Percentiles rank a stretch among this genome's conserved stretches.
phyloP scores from a whole-genome alignment of 2,113 vertebrate species.

The Albula glossodonta region DNA sequence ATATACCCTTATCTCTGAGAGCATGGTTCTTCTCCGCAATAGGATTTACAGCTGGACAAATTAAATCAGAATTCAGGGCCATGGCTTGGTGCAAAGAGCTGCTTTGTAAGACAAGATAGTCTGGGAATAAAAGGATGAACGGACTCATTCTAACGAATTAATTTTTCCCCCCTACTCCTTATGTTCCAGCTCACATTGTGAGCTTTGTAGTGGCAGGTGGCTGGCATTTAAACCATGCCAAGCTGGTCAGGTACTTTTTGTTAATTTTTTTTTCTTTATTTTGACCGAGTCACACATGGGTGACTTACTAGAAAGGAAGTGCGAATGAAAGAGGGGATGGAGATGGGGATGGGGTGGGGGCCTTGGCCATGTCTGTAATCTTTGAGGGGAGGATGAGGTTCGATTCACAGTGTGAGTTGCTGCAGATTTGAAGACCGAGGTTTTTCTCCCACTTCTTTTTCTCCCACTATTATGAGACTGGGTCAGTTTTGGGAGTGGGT shows the following conservation, averaged over 20 bases:
- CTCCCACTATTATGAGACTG: constrained; percentile 40
- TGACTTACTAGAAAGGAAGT: constrained; percentile 63
- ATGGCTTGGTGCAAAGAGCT: too few species aligned
- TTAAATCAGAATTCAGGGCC: too few species aligned
- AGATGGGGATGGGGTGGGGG: constrained; percentile 45
- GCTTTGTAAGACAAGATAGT: background rate
- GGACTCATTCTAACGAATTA: constrained; percentile 36
- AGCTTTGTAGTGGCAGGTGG: constrained; percentile 55
- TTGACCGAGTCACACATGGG: constrained; percentile 60
- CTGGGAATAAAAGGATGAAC: background rate
- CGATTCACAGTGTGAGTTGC: constrained; percentile 60
- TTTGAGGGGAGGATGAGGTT: constrained; percentile 69
- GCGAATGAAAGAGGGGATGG: background rate
- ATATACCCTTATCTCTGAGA: too few species aligned
- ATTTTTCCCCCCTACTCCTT: constrained; percentile 39
- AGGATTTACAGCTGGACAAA: too few species aligned
- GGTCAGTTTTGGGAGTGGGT: constrained; percentile 48
- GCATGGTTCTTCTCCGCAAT: too few species aligned
- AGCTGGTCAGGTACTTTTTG: constrained; percentile 43
- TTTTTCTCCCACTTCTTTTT: constrained; percentile 1
- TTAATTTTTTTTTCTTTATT: constrained; percentile 43
- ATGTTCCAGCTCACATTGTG: constrained; percentile 44
- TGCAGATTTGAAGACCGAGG: constrained; percentile 57
- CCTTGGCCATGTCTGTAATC: constrained; percentile 59
- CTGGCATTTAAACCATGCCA: constrained; percentile 57